Conservation (phyloP, 2,113 vertebrate genomes). For the Promerops cafer region DNA sequence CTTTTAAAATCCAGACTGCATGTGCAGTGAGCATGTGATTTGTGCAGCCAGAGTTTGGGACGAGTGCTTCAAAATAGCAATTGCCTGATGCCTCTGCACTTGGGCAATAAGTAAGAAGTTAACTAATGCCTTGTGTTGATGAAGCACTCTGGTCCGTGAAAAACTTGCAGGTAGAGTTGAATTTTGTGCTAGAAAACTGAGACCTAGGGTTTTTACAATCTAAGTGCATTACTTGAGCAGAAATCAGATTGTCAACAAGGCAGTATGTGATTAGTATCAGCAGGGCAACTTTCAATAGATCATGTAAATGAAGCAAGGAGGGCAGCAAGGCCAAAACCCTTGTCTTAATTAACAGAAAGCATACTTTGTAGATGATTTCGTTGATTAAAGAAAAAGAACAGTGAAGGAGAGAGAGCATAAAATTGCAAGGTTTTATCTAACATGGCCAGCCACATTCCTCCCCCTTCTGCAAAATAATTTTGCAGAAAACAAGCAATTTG, state of each 20-base stretch:
- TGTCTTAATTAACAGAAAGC: constrained; percentile 1
- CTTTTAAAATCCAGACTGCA: neutral
- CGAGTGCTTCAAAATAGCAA: neutral
- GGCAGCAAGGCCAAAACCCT: neutral
- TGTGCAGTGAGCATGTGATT: neutral
- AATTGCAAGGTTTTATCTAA: neutral
- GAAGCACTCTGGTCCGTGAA: neutral
- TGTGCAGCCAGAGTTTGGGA: neutral
- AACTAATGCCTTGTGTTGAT: neutral
- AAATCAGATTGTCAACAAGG: constrained; percentile 5
- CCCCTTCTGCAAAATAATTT: neutral
- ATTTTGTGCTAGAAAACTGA: neutral
- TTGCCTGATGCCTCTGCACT: neutral
- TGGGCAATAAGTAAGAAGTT: neutral
- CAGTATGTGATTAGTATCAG: neutral
- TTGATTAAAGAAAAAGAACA: neutral
- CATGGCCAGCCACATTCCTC: neutral
- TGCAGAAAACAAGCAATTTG: neutral
- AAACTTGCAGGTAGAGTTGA: neutral
- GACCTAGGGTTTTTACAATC: neutral
- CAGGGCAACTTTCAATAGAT: neutral
- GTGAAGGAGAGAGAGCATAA: neutral
- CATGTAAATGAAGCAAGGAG: constrained; percentile 14
- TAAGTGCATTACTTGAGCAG: neutral
- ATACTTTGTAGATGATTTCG: neutral